Conservation (phyloP, 1,140 invertebrate genomes). For the Danaus melanippus region DNA sequence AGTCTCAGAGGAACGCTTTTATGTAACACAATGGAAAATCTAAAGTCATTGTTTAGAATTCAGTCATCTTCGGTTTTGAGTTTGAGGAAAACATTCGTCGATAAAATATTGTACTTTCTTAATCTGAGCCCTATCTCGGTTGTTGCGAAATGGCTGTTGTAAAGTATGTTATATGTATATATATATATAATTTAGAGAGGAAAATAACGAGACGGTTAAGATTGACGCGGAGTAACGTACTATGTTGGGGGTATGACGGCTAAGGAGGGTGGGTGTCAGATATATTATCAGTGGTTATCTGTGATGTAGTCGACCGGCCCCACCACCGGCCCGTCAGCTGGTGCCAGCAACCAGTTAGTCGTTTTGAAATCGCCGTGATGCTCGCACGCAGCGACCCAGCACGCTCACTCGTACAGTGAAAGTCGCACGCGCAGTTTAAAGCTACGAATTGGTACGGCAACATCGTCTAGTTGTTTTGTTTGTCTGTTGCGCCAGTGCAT, state of each 20-base stretch:
- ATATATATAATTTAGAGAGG: background rate
- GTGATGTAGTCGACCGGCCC: conserved; percentile 27
- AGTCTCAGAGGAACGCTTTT: too few relatives aligned
- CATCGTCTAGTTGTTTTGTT: conserved; percentile 66
- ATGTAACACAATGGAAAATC: too few relatives aligned
- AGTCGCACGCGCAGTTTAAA: conserved; percentile 60
- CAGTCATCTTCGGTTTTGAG: too few relatives aligned
- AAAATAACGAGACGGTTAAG: conserved; percentile 3
- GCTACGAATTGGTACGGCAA: conserved; percentile 57
- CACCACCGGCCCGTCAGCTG: conserved; percentile 26
- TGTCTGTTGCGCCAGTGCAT: conserved; percentile 67
- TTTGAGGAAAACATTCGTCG: too few relatives aligned
- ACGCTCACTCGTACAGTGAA: conserved; percentile 49
- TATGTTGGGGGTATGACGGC: conserved; percentile 9
- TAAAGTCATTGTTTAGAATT: too few relatives aligned
- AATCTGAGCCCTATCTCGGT: too few relatives aligned
- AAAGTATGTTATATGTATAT: too few relatives aligned
- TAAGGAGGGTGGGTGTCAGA: conserved; percentile 41
- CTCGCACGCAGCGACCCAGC: conserved; percentile 42
- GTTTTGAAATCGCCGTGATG: conserved; percentile 47
- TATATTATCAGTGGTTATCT: conserved; percentile 27
- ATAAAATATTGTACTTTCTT: too few relatives aligned
- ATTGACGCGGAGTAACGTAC: conserved; percentile 1
- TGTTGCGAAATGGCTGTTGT: too few relatives aligned
- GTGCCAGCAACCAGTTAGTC: conserved; percentile 35